Base-by-base conservation (phyloP, 2,797 vertebrate species). In the Allobates femoralis region DNA sequence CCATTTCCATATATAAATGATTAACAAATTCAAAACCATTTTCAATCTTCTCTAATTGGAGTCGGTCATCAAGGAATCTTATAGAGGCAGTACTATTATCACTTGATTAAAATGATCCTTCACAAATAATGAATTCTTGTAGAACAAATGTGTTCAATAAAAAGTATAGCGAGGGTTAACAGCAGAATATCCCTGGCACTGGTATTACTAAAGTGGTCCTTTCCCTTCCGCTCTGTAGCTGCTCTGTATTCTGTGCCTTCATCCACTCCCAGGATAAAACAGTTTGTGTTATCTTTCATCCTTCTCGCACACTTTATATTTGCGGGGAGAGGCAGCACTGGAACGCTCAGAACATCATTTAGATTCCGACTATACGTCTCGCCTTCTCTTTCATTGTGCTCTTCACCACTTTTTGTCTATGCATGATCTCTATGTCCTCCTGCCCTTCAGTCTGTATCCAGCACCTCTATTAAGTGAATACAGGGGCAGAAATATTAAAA, bases 261-360 rank as follows among this genome's bases (percentile, higher is more conserved):
- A 34, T 75, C 46, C 67, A 53, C 58, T 76, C 23, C 56, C 71
- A 76, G 56, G 85, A 86, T 86, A 77, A 86, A 82, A 80, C 71
- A 67, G 71, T 37, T 64, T 77, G 69, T 81, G n/a, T 28, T 82
- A 56, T 67, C 85, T 86, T 86, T 86, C 71, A 82, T 86, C 71
- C 79, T 76, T 41, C 76, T 79, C 71, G 64, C 79, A 55, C 62
- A 60, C 41, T 56, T 81, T 30, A 66, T 80, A 46, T 28, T 21
- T 51, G 34, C 16, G 21, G 55, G 56, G 69, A 56, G 46, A 66
- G 76, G 53, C 41, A 71, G 79, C 73, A 41, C 69, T 34, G 60
- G 30, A 77, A 81, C 28, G 26, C 64, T 58, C 77, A 79, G 84
- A 79, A 85, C 66, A 73, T 62, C 37, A 77, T 84, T 79, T 64